Conservation (phyloP, 2,797 vertebrate species). For the Chelonia mydas region DNA sequence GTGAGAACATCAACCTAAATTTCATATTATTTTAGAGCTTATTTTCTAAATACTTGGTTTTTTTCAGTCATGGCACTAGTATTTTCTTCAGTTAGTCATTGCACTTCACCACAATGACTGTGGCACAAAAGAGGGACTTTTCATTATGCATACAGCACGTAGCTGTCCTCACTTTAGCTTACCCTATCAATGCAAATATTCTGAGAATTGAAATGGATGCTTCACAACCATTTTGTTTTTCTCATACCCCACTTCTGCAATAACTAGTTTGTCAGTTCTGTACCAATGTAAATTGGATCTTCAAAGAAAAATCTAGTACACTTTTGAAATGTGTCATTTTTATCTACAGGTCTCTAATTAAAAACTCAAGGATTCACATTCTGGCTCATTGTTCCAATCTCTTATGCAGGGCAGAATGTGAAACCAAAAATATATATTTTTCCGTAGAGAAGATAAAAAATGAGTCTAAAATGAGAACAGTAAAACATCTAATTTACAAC, state of each 20-base stretch:
- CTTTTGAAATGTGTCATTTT: background rate
- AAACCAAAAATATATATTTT: rapidly evolving
- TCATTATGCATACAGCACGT: background rate
- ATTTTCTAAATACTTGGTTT: conserved; percentile 16
- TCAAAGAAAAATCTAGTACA: background rate
- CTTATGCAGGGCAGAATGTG: background rate
- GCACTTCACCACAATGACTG: background rate
- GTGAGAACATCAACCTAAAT: background rate
- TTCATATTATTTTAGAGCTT: conserved; percentile 7
- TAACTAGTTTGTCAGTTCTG: background rate
- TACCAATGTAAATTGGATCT: background rate
- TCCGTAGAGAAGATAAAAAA: background rate
- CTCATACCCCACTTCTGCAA: background rate
- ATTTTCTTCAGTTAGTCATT: conserved; percentile 5
- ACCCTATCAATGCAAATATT: conserved; percentile 12
- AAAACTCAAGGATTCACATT: background rate
- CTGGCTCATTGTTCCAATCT: background rate
- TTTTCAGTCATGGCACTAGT: background rate
- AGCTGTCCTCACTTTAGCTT: background rate
- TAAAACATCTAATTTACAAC: background rate
- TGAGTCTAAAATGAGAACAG: background rate
- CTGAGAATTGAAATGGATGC: background rate
- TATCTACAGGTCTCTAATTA: background rate
- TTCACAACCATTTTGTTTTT: background rate
- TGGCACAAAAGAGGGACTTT: background rate